Evolutionary conservation across 2,113 vertebrate genomes (phyloP), one percentile per base, ranked within the genome.

Genomic region (Pseudorectes ferrugineus): DNA sequence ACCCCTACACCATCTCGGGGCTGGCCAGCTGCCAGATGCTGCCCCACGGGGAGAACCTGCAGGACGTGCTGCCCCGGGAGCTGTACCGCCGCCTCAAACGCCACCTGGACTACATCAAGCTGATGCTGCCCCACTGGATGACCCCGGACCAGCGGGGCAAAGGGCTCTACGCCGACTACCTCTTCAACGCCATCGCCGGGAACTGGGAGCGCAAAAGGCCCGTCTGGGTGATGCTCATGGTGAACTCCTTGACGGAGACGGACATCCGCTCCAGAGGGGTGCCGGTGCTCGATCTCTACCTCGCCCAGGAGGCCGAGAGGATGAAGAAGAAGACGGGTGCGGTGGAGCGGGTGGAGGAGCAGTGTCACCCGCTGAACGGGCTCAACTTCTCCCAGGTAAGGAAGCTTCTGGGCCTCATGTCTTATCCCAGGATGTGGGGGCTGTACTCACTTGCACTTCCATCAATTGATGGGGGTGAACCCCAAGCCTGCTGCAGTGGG

Each of bases 161-260:
- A 42, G 99, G 99, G 75, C 98, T 99, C 7, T 99, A 99, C 0
- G 99, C 99, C 0, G 99, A 99, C 97, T 99, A 99, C 97, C 98
- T 99, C 61, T 99, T 99, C 97, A 99, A 99, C 0, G 99, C 99
- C 85, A 99, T 99, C 1, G 99, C 99, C 0, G 99, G 99, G 38
- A 99, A 99, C 98, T 99, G 99, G 99, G 99, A 99, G 92, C 98
- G 99, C 95, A 99, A 99, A 96, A 98, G 99, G 92, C 99, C 99
- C 0, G 99, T 99, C 49, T 99, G 99, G 99, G 99, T 99, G 96
- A 99, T 99, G 99, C 98, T 99, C 61, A 99, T 99, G 99, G 99
- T 99, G 85, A 99, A 99, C 98, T 99, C 99, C 0, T 97, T 99
- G 96, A 99, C 99, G 0, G 99, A 99, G 97, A 98, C 98, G 0